Evolutionary conservation across 2,888 invertebrate genomes (phyloP), one percentile per base, ranked within the genome.

Genomic region (Octodonta nipae): DNA sequence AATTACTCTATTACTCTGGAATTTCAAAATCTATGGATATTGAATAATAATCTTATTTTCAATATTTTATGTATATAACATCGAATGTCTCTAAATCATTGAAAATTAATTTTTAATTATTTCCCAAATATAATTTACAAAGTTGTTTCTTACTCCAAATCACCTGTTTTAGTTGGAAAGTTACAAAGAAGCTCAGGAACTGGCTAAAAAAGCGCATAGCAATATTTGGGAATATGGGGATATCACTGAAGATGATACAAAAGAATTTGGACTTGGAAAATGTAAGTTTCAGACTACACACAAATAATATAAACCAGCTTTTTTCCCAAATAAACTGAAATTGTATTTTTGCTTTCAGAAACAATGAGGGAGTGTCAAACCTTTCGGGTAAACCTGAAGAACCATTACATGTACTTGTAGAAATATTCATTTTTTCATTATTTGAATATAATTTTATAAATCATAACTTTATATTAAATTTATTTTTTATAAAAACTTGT

Each of bases 191-290:
- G 88, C 91, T 26, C 86, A 93, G 61, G 80, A 85, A 42, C 71
- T 74, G 43, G 95, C 95, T 13, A 83, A 85, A 65, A 77, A 76
- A 52, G 74, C 78, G 47, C 88, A 89, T 60, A 70, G 78, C 50
- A 86, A 84, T 63, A 80, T 98, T 52, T 98, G 96, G 96, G 81
- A 85, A 56, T 96, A 96, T 59, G 98, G 98, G n/a, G 98, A 99
- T 64, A 89, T 96, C 64, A 86, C 85, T 38, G 89, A 86, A 42
- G 91, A 89, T 52, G 91, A 92, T 60, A 86, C 85, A 28, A 70
- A 70, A 50, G 78, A 78, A 54, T 78, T 78, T 59, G 78, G 78
- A 27, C 53, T 64, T 47, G 55, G 54, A 12, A 51, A 49, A 37
- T 53, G 49, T 46, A 38, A 41, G 49, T 49, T n/a, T n/a, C n/a